These are phyloP conservation scores for Callorhinus ursinus DNA, from an alignment of 2,113 vertebrate genomes.

Conservation along the genomic window DNA sequence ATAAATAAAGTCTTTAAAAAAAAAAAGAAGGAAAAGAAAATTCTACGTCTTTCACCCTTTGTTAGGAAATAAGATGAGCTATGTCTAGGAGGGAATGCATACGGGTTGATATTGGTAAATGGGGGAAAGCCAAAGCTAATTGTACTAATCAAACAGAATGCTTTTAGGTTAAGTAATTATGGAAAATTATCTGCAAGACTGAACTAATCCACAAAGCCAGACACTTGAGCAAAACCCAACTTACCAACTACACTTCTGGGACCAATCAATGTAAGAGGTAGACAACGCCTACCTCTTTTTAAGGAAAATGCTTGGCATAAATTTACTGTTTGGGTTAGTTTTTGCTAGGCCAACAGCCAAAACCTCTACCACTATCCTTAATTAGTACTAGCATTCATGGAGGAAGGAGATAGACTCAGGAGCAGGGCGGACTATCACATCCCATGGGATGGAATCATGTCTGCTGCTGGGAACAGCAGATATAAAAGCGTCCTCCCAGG, in stretches of 20 bases:
- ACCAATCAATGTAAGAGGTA: slow-evolving; percentile 67
- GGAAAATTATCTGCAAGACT: slow-evolving; percentile 76
- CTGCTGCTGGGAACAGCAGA: background rate
- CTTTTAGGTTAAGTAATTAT: slow-evolving; percentile 75
- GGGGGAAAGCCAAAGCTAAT: slow-evolving; percentile 64
- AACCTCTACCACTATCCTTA: slow-evolving; percentile 66
- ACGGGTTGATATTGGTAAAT: slow-evolving; percentile 59
- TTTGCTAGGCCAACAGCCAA: slow-evolving; percentile 73
- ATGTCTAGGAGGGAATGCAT: background rate
- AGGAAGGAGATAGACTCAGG: slow-evolving; percentile 40
- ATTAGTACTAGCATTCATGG: slow-evolving; percentile 52
- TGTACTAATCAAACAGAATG: slow-evolving; percentile 72
- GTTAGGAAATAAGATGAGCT: slow-evolving; percentile 7
- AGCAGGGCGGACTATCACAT: slow-evolving; percentile 49
- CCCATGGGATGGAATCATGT: background rate
- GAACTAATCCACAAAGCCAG: slow-evolving; percentile 75
- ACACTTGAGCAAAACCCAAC: slow-evolving; percentile 74
- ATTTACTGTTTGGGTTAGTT: slow-evolving; percentile 63
- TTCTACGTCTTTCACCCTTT: background rate
- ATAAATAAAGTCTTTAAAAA: background rate
- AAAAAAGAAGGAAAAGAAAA: background rate
- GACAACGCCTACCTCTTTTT: slow-evolving; percentile 66
- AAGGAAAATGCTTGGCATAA: slow-evolving; percentile 65
- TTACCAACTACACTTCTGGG: slow-evolving; percentile 67
- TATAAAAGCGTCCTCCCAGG: background rate